phyloP scores from a whole-genome alignment of 2,113 vertebrate species.

The Anoura caudifer region DNA sequence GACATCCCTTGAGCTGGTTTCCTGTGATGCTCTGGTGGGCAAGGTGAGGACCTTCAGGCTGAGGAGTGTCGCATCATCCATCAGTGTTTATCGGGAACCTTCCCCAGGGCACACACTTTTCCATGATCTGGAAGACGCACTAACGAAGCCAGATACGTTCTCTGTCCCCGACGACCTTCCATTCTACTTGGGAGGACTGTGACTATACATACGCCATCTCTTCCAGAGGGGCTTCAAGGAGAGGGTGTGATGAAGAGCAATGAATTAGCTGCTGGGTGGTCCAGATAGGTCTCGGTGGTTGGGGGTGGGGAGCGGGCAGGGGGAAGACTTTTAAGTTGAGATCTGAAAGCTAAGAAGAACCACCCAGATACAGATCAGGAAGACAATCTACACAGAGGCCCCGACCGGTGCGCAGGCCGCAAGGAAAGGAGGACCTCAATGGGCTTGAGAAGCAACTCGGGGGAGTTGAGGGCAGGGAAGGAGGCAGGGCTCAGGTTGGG shows the following conservation, averaged over 20 bases:
- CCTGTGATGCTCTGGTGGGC: neutral
- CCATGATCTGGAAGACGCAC: neutral
- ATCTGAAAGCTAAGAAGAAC: neutral
- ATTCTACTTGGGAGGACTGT: neutral
- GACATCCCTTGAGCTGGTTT: neutral
- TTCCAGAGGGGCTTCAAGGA: neutral
- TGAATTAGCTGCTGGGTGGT: neutral
- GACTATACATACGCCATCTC: neutral
- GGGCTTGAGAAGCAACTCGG: neutral
- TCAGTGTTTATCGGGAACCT: neutral
- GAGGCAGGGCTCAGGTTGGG: neutral
- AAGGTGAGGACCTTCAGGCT: neutral
- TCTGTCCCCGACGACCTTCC: neutral
- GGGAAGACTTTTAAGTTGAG: neutral
- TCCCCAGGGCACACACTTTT: neutral
- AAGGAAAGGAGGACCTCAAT: neutral
- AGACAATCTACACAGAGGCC: fast-evolving
- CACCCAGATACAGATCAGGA: neutral
- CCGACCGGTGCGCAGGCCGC: neutral
- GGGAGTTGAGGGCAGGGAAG: neutral
- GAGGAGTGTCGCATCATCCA: neutral
- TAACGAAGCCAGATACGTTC: neutral
- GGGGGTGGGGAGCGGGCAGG: too few species aligned
- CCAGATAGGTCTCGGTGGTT: neutral
- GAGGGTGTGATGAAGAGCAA: neutral